Evolutionary conservation across 2,888 invertebrate genomes (phyloP), one percentile per base, ranked within the genome.

Genomic region (Acleris literana): DNA sequence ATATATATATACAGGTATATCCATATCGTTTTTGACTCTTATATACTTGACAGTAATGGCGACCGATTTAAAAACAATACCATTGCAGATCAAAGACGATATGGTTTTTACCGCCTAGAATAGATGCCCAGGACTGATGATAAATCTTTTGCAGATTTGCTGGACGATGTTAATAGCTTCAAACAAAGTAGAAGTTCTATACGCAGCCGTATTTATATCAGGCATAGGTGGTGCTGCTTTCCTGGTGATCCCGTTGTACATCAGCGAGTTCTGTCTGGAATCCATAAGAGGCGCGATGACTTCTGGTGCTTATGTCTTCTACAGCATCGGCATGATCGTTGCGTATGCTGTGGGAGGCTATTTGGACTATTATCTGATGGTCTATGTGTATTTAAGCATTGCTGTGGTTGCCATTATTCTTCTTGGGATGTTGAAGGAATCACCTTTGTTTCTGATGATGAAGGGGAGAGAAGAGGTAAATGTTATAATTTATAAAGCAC

Each of bases 181-280:
- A 29, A 76, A 70, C 2, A 72, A 73, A 18, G 88, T 90, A 1
- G 87, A 88, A 68, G 74, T 84, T 0, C 68, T 87, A 0, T 72
- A 90, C 0, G 48, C 74, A 0, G 80, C 89, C 0, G 68, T 85
- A 13, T 82, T 88, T n/a, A 66, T 90, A 13, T 78, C 83, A 0
- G 91, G 91, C 0, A 46, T 87, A 0, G 79, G 85, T 0, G 81
- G 82, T 0, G 74, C 81, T 0, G 70, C 76, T 0, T 78, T 84
- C 57, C 69, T 88, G 0, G 74, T 85, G 2, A 76, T 80, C 0
- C 82, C 85, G 0, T 80, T 90, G 4, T 89, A 74, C 70, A 72
- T 88, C 51, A 79, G 85, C 33, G 91, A 91, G 70, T 79, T 88
- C 39, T 84, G 85, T 62, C 82, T 88, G 59, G 85, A 89, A 55